phyloP scores from a whole-genome alignment of 2,797 vertebrate genomes.

The Xerus rutilus region DNA sequence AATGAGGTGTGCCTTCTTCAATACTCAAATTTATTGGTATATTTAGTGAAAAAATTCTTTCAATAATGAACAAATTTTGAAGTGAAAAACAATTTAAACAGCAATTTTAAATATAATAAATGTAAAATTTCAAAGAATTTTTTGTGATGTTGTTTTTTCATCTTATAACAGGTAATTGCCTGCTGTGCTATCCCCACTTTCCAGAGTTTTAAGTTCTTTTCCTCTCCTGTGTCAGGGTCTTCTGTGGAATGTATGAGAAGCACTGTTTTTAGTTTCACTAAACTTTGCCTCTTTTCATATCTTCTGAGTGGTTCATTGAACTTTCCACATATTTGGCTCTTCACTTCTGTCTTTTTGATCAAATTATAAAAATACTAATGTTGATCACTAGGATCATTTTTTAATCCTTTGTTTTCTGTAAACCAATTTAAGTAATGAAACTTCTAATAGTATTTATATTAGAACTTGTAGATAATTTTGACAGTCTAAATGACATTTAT shows the following conservation, averaged over 20 bases:
- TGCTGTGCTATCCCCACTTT: background rate
- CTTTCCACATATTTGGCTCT: background rate
- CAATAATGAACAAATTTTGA: background rate
- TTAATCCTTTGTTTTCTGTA: background rate
- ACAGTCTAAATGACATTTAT: slow-evolving; percentile 21
- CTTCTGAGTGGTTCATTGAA: background rate
- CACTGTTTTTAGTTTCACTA: background rate
- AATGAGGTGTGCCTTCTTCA: background rate
- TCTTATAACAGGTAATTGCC: background rate
- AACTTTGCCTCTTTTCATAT: background rate
- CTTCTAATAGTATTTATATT: slow-evolving; percentile 36
- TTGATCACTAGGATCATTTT: background rate
- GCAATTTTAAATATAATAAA: slow-evolving; percentile 11
- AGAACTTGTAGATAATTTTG: background rate
- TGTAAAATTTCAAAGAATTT: background rate
- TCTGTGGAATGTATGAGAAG: background rate
- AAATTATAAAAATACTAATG: slow-evolving; percentile 4
- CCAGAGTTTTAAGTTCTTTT: background rate
- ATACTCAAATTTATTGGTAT: slow-evolving; percentile 1
- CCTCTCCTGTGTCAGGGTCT: background rate
- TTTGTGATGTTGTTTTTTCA: background rate
- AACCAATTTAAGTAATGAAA: slow-evolving; percentile 13
- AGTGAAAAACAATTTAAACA: slow-evolving; percentile 22
- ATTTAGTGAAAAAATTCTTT: slow-evolving; percentile 32
- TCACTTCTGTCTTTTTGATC: background rate